phyloP scores from a whole-genome alignment of 2,888 invertebrate species.

The Callyntrura sp. region DNA sequence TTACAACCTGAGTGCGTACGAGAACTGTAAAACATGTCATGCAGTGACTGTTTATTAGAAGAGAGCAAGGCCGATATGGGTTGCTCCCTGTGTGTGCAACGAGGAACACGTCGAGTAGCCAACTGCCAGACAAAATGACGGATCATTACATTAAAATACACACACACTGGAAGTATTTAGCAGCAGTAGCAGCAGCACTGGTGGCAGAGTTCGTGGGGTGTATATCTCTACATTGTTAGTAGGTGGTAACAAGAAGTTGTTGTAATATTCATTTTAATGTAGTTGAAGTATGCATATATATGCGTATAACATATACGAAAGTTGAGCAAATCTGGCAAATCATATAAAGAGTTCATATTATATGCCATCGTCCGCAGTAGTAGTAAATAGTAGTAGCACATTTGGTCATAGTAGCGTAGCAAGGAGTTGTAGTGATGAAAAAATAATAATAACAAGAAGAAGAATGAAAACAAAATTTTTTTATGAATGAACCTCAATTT shows the following conservation, averaged over 20 bases:
- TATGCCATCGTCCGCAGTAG: not conserved
- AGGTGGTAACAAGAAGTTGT: slow-evolving; percentile 23
- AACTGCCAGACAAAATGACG: slow-evolving; percentile 64
- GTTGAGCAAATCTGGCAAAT: slow-evolving; percentile 9
- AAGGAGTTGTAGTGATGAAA: slow-evolving; percentile 15
- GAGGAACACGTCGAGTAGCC: slow-evolving; percentile 30
- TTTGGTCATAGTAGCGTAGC: not conserved
- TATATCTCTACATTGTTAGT: not conserved
- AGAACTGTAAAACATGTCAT: too few relatives aligned
- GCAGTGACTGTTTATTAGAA: not conserved
- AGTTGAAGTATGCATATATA: too few relatives aligned
- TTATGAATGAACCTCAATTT: slow-evolving; percentile 69
- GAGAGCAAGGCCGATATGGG: not conserved
- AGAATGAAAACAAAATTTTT: slow-evolving; percentile 55
- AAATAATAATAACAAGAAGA: slow-evolving; percentile 33
- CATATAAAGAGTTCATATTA: not conserved
- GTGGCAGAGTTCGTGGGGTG: slow-evolving; percentile 50
- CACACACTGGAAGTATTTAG: slow-evolving; percentile 52
- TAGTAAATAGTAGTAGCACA: not conserved
- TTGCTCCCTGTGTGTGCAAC: not conserved
- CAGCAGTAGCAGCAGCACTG: slow-evolving; percentile 20
- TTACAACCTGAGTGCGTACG: too few relatives aligned
- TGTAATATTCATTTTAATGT: slow-evolving; percentile 26
- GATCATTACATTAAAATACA: slow-evolving; percentile 66
- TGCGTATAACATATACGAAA: too few relatives aligned